Conservation (phyloP, 92 coral and sea anemone genomes). For the Heteractis magnifica region DNA sequence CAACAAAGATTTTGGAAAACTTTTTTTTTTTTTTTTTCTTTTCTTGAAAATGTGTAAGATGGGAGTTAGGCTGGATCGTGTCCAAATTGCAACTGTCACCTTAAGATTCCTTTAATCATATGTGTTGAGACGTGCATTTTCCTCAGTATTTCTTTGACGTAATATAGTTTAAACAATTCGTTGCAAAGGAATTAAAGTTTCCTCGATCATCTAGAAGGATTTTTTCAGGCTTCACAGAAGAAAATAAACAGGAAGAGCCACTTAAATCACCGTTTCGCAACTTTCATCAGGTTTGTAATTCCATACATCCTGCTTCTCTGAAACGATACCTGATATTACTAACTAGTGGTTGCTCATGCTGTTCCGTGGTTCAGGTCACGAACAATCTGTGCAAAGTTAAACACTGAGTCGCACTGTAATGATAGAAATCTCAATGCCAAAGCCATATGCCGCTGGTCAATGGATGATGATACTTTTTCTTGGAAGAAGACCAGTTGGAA, state of each 20-base stretch:
- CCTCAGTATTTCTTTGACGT: neutral
- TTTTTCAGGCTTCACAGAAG: neutral
- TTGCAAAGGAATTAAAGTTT: neutral
- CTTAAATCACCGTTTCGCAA: neutral
- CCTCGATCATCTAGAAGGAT: neutral
- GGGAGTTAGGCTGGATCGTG: neutral
- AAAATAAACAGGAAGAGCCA: neutral
- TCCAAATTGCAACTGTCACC: neutral
- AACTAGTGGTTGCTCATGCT: neutral
- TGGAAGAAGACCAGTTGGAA: neutral
- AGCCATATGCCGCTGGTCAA: neutral
- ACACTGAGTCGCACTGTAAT: neutral
- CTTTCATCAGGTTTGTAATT: neutral
- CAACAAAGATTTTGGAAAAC: neutral
- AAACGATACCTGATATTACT: neutral
- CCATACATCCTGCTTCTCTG: conserved; percentile 10
- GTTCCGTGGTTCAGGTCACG: conserved; percentile 8
- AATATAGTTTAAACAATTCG: neutral
- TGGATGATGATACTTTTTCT: neutral
- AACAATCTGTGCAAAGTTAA: neutral
- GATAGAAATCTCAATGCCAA: neutral
- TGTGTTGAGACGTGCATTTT: conserved; percentile 1
- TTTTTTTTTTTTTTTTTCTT: neutral
- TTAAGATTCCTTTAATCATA: neutral
- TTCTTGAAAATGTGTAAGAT: neutral